Evolutionary conservation across 1,140 invertebrate genomes (phyloP).

Genomic region (Apis mellifera): DNA sequence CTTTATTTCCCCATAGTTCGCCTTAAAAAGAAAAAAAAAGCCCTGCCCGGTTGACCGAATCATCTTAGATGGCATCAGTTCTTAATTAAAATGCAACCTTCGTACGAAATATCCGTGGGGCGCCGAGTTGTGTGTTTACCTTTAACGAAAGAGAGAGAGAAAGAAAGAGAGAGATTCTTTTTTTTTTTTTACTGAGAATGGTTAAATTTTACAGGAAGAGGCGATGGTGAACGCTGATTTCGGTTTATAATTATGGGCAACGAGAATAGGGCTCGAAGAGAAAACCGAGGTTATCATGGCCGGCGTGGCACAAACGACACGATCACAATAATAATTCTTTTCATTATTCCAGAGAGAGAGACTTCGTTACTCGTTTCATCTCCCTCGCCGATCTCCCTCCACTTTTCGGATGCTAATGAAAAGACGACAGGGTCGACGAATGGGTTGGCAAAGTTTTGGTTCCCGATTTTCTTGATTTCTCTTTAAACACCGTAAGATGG

Average conservation of each 20-base stretch:
- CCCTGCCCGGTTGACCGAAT: not conserved
- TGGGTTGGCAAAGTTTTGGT: not conserved
- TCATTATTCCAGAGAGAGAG: slow-evolving; percentile 30
- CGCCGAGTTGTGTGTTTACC: not conserved
- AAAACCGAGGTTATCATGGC: slow-evolving; percentile 42
- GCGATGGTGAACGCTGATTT: slow-evolving; percentile 36
- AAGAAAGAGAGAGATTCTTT: not conserved
- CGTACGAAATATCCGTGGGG: slow-evolving; percentile 44
- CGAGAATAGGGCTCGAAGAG: not conserved
- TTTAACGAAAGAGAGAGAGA: not conserved
- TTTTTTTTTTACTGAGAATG: not conserved
- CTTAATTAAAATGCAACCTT: slow-evolving; percentile 48
- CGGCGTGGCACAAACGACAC: slow-evolving; percentile 36
- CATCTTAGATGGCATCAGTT: slow-evolving; percentile 32
- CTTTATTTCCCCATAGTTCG: slow-evolving; percentile 5
- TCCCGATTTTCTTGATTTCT: slow-evolving; percentile 3
- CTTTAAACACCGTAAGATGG: not conserved
- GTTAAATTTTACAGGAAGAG: slow-evolving; percentile 24
- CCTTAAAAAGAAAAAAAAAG: not conserved
- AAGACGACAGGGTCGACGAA: not conserved
- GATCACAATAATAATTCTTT: slow-evolving; percentile 26
- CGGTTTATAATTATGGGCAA: not conserved
- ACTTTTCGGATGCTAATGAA: slow-evolving; percentile 15
- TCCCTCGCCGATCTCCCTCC: not conserved
- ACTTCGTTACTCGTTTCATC: slow-evolving; percentile 20